These are phyloP conservation scores for Cylindroiulus punctatus DNA, from an alignment of 2,888 invertebrate genomes.

Conservation along the genomic window DNA sequence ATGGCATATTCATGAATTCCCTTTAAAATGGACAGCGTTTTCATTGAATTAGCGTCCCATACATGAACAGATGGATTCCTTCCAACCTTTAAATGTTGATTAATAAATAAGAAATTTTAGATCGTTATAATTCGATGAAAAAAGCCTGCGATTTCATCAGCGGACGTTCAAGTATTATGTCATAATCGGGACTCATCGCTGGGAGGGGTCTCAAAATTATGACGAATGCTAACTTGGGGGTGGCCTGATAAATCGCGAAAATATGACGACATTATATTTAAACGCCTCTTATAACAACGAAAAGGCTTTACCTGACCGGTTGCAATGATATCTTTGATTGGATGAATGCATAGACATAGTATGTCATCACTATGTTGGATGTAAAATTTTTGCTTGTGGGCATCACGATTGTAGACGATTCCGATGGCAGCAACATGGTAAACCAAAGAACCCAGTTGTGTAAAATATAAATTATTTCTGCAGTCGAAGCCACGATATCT, in stretches of 20 bases:
- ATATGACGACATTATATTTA: too few relatives aligned
- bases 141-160: background rate
- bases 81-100: conserved; percentile 64
- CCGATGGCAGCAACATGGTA: conserved; percentile 68
- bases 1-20: conserved; percentile 63
- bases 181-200: too few relatives aligned
- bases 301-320: conserved; percentile 66
- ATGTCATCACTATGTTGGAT: conserved; percentile 68
- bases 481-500: conserved; percentile 68
- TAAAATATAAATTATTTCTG: conserved; percentile 67
- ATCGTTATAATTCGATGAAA: background rate
- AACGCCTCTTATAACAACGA: too few relatives aligned
- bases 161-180: too few relatives aligned
- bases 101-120: background rate
- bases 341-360: conserved; percentile 66
- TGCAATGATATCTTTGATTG: conserved; percentile 66
- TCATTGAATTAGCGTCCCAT: conserved; percentile 67
- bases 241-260: too few relatives aligned
- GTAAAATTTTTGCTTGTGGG: conserved; percentile 66
- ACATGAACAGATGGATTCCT: conserved; percentile 65
- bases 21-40: conserved; percentile 65
- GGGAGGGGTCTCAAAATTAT: too few relatives aligned
- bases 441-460: conserved; percentile 65
- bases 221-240: too few relatives aligned
- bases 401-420: conserved; percentile 65